Base-by-base conservation (phyloP, 2,113 vertebrate genomes). In the Brevimyrus niger region DNA sequence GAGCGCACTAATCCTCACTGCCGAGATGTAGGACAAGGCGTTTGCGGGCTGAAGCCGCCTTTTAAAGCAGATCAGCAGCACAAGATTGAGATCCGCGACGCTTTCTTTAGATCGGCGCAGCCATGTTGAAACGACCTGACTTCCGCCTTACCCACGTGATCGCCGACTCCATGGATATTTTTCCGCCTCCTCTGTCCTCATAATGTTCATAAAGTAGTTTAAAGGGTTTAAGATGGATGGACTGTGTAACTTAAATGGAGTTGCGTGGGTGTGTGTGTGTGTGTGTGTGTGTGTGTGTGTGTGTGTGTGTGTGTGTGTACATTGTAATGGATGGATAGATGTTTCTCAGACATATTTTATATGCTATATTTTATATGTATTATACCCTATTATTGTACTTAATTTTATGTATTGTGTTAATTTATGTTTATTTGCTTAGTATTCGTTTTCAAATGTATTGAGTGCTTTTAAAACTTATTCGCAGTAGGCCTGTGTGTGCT, bases 131-230 rank as follows among this genome's bases (percentile, higher is more conserved):
- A 51, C 44, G 15, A 27, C 48, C 47, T 15, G 55, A 90, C 80
- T 89, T 89, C 90, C 90, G 90, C 88, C 15, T 55, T 11, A 42
- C 38, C 87, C 90, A 89, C 88, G 88, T 90, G 90, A 90, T 38
- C 50, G 31, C 17, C 27, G 48, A 4, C n/a, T 35, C 82, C 61
- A 69, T 69, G n/a, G 61, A 69, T 69, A 69, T 69, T 69, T 65
- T 69, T 69, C 73, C 73, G 35, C 73, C 73, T 19, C 73, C 73
- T 19, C 1, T 15, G 10, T 11, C 10, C 35, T 17, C 73, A 42
- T 7, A 42, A 76, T 65, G n/a, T 65, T 65, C 61, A 58, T 58
- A 23, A 23, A 58, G 53, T 58, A 3, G 19, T 58, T 58, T 58
- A 6, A 65, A 27, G n/a, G 9, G 61, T 27, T 65, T 65, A 9